Base-by-base conservation (phyloP, 2,113 vertebrate genomes). In the Pogona vitticeps region DNA sequence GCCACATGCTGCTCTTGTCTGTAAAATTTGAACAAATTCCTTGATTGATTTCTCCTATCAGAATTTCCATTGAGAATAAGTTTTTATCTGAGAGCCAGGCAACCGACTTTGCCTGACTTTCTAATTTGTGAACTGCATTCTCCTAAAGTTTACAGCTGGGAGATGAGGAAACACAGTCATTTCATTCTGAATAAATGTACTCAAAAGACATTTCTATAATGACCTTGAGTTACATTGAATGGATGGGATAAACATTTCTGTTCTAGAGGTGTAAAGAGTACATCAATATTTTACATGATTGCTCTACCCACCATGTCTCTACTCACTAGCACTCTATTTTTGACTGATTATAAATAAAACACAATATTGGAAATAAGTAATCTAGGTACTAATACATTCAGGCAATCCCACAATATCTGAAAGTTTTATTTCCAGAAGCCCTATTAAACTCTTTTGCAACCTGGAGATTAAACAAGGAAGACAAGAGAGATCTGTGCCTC, bases 31-130 rank as follows among this genome's bases (percentile, higher is more conserved):
- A 80, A 81, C 88, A 86, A 77, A 40, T 59, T 80, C 1, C 38
- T 77, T 90, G 40, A 87, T 61, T 91, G 56, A 80, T 87, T 94
- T 85, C 93, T 84, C 33, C 82, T 63, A 4, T 13, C 87, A 56
- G 70, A 86, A 91, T 87, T 93, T 94, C 71, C 72, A 77, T 0
- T 0, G n/a, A 91, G 80, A 92, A 89, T 78, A 93, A 87, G 86
- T 87, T 91, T 86, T 91, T 92, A 87, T 68, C 75, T 85, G 78
- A 90, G 33, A 83, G 17, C 0, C 8, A 86, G 21, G 26, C 89
- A 31, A 63, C 26, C 2, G 79, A 28, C 72, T 94, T 94, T 88
- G 71, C 46, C 40, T 94, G 89, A 94, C 86, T 83, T 89, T 91
- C 76, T 94, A 46, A 89, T 87, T 83, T 86, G 68, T 84, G 42